Evolutionary conservation across 1,140 invertebrate species (phyloP), one percentile per base, ranked within the genome.

Genomic region (Aricia agestis): DNA sequence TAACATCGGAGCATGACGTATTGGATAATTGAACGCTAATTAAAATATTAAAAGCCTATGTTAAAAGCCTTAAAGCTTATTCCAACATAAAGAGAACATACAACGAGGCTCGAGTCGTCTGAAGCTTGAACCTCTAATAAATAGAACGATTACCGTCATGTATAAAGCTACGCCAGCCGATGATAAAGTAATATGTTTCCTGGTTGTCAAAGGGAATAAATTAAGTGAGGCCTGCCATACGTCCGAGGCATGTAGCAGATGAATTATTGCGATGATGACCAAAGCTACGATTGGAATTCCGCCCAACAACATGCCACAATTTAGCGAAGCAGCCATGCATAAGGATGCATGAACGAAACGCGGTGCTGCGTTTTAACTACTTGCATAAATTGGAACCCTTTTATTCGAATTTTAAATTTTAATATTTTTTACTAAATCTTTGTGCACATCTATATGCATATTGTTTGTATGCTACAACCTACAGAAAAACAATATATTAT

Each of bases 241-340:
- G 19, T 63, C 59, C 19, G 19, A 63, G 19, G 19, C 59, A 63
- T 63, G 59, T 18, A 19, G 19, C 59, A 63, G 59, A 57, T 75
- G 71, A 75, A 68, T 75, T 70, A 75, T 72, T 70, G 42, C 66
- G 70, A 72, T 69, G 19, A 67, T 72, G 71, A 66, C 17, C 58
- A 63, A 68, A 69, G 45, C 70, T 72, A 75, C 68, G 74, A 69
- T 73, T 31, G 32, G 45, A 17, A 69, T 68, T 31, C 71, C 74
- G 69, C 71, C 74, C 69, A 52, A 67, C 66, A 67, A 71, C 69
- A 71, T 68, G 72, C 19, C 52, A 42, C 66, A 67, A 67, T 67
- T 67, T 67, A 67, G 65, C 57, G 45, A 70, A 66, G 66, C 69
- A 70, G 42, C 67, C 66, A 67, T 74, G 42, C 66, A 74, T 74